phyloP scores from a whole-genome alignment of 2,797 vertebrate species.

The Phoeniculus purpureus region DNA sequence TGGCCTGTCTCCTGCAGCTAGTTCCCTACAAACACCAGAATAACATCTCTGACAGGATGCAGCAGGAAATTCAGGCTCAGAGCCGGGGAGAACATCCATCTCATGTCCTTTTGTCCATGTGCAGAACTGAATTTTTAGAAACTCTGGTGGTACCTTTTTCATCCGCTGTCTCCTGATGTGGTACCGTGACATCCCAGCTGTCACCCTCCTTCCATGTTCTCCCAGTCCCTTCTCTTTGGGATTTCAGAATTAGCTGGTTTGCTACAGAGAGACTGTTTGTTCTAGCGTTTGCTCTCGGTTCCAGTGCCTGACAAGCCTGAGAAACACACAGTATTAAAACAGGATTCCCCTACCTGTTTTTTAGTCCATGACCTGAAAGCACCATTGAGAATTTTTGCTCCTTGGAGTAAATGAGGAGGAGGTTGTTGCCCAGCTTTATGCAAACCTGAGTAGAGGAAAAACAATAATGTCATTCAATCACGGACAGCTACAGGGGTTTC shows the following conservation, averaged over 20 bases:
- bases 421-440: slow-evolving; percentile 96
- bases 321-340: background rate
- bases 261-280: background rate
- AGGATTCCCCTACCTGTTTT: slow-evolving; percentile 87
- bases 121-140: background rate
- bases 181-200: background rate
- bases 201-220: background rate
- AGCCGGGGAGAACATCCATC: background rate
- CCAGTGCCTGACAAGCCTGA: background rate
- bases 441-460: slow-evolving; percentile 81
- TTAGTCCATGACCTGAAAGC: slow-evolving; percentile 98
- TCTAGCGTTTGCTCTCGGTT: background rate
- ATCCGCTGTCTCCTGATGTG: background rate
- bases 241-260: background rate
- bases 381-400: slow-evolving; percentile 98
- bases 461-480: background rate
- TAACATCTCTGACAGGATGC: background rate
- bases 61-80: background rate
- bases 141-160: background rate
- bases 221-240: background rate
- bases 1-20: background rate
- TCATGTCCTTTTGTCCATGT: background rate
- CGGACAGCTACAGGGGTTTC: background rate
- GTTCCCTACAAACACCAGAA: background rate
- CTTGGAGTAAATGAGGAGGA: slow-evolving; percentile 91